Percentiles rank a stretch among this genome's conserved stretches.
These are phyloP conservation scores for Meteorus colon DNA, from an alignment of 2,888 invertebrate species.

Conservation along the genomic window DNA sequence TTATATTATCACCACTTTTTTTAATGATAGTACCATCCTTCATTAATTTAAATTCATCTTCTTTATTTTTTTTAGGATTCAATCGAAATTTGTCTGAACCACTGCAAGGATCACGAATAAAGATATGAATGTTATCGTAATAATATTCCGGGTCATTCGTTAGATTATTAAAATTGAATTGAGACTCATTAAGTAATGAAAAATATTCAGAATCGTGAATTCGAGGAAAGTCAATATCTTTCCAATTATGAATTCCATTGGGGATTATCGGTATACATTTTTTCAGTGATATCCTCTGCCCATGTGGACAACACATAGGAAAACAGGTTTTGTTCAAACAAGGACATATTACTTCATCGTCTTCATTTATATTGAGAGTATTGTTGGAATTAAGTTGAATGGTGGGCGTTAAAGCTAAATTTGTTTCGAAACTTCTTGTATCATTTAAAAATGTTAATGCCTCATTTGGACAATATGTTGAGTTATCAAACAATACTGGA, in stretches of 20 bases:
- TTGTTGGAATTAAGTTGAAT: neutral
- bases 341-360: constrained; percentile 46
- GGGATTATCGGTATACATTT: constrained; percentile 28
- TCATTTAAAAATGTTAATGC: neutral
- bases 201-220: constrained; percentile 50
- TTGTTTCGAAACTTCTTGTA: neutral
- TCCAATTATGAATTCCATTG: neutral
- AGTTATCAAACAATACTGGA: neutral
- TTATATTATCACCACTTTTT: neutral
- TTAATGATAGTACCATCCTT: constrained; percentile 58
- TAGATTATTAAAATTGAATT: neutral
- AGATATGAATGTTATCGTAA: constrained; percentile 46
- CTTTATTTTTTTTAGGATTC: constrained; percentile 37
- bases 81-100: constrained; percentile 47
- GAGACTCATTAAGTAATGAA: neutral
- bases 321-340: constrained; percentile 49
- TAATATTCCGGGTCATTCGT: constrained; percentile 20
- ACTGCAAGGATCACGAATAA: constrained; percentile 53
- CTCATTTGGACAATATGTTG: constrained; percentile 8
- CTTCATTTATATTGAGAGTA: neutral
- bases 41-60: constrained; percentile 52
- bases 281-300: constrained; percentile 23
- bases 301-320: constrained; percentile 57
- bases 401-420: neutral
- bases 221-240: constrained; percentile 49